A percentile compares a stretch with the other conserved stretches of the same genome.
These are phyloP conservation scores for Microctonus brassicae DNA, from an alignment of 2,888 invertebrate species.

Conservation along the genomic window DNA sequence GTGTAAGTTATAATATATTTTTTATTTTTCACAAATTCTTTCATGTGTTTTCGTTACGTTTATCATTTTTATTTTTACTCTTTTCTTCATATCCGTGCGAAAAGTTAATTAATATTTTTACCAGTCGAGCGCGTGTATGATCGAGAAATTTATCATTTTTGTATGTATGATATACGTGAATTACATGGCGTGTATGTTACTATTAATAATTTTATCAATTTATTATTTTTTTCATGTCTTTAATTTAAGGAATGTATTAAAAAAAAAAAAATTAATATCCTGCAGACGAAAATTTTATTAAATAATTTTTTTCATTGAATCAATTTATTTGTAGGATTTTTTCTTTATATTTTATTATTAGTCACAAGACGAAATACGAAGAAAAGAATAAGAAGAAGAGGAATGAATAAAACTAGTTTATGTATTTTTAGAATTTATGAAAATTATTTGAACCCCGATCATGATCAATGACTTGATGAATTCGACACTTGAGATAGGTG, in stretches of 20 bases:
- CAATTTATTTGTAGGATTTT: neutral
- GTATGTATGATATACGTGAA: neutral
- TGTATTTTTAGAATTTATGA: neutral
- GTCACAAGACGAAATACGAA: neutral
- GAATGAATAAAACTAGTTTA: neutral
- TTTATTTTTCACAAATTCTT: conserved; percentile 12
- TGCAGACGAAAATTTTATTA: neutral
- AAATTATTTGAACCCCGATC: neutral
- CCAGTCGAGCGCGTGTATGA: conserved; percentile 40
- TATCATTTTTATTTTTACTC: conserved; percentile 22
- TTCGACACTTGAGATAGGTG: neutral
- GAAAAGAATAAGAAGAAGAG: neutral
- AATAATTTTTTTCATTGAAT: neutral
- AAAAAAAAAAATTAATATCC: neutral
- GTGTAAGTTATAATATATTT: too few relatives aligned
- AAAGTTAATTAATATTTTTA: conserved; percentile 49
- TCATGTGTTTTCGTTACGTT: neutral
- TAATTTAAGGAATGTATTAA: neutral
- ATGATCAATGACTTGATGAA: neutral
- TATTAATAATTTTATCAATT: neutral
- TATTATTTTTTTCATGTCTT: neutral
- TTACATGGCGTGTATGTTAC: neutral
- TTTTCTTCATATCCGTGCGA: conserved; percentile 35
- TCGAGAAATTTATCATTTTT: conserved; percentile 46
- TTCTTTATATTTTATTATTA: neutral